Conservation (phyloP, 2,113 vertebrate species). For the Alaudala cheleensis region DNA sequence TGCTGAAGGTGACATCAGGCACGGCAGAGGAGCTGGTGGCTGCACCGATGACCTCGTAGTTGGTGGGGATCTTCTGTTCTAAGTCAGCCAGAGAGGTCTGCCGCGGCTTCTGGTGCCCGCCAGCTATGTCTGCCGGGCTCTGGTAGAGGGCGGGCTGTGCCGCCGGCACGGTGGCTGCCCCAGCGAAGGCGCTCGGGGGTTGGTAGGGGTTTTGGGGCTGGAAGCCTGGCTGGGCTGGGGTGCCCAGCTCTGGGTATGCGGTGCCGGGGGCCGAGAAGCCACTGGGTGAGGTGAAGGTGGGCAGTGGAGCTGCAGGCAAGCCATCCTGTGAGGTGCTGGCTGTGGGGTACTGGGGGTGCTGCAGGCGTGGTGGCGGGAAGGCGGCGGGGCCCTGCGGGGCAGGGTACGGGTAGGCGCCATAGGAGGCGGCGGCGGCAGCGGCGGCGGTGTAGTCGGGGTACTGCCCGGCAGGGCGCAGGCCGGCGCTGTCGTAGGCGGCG, state of each 20-base stretch:
- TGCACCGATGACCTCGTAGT: slow-evolving; percentile 91
- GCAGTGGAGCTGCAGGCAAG: slow-evolving; percentile 83
- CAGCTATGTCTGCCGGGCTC: slow-evolving; percentile 78
- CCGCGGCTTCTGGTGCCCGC: slow-evolving; percentile 86
- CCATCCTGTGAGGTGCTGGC: slow-evolving; percentile 85
- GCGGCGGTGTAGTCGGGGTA: slow-evolving; percentile 77
- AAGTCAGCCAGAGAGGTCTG: slow-evolving; percentile 94
- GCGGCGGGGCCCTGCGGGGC: slow-evolving; percentile 64
- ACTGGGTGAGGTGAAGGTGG: slow-evolving; percentile 79
- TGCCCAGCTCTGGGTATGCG: slow-evolving; percentile 82
- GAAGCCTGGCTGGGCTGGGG: slow-evolving; percentile 83
- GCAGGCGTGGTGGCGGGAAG: slow-evolving; percentile 87
- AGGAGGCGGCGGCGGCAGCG: slow-evolving; percentile 79
- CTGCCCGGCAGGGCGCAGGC: slow-evolving; percentile 80
- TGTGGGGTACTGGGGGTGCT: slow-evolving; percentile 83
- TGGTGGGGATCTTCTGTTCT: slow-evolving; percentile 94
- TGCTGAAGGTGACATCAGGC: slow-evolving; percentile 80
- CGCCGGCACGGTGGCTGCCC: slow-evolving; percentile 73
- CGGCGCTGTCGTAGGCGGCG: slow-evolving; percentile 77
- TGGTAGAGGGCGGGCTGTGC: slow-evolving; percentile 82
- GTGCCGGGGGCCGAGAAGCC: slow-evolving; percentile 82
- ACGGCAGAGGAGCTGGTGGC: slow-evolving; percentile 83
- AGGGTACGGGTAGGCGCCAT: slow-evolving; percentile 82
- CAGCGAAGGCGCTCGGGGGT: slow-evolving; percentile 80
- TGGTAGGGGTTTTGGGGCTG: slow-evolving; percentile 83